Evolutionary conservation across 1,140 invertebrate species (phyloP).

Genomic region (Gyrodactylus bullatarudis): DNA sequence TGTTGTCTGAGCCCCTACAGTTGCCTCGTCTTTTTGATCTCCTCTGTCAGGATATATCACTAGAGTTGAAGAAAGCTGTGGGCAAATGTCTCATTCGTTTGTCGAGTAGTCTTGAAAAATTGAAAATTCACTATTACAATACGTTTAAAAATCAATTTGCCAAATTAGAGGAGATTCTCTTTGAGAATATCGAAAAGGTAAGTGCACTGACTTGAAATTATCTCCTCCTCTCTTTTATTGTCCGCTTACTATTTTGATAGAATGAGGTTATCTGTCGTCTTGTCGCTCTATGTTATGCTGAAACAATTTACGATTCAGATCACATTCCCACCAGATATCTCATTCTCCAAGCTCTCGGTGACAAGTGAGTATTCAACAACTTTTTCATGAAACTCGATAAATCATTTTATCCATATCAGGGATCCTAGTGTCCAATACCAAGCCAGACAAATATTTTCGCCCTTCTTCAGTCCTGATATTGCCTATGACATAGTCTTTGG

Average conservation of each 20-base stretch:
- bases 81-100: background rate
- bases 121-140: background rate
- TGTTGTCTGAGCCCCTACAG: background rate
- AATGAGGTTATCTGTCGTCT: slow-evolving; percentile 22
- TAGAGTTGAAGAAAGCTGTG: background rate
- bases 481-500: background rate
- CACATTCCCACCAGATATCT: slow-evolving; percentile 46
- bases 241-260: slow-evolving; percentile 2
- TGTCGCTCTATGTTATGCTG: slow-evolving; percentile 42
- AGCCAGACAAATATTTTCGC: background rate
- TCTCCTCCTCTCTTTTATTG: background rate
- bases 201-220: background rate
- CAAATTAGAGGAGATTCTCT: slow-evolving; percentile 24
- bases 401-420: background rate
- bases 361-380: slow-evolving; percentile 27
- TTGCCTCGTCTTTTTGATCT: background rate
- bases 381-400: too few species aligned
- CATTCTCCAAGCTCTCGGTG: slow-evolving; percentile 43
- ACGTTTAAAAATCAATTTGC: background rate
- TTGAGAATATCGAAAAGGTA: slow-evolving; percentile 22
- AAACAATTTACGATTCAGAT: slow-evolving; percentile 38
- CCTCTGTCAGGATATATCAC: background rate
- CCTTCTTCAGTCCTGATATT: background rate
- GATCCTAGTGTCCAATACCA: background rate
- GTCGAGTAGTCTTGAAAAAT: background rate